A percentile compares a stretch with the other conserved stretches of the same genome.
These are phyloP conservation scores for Lepidocyrtoides sp. DNA, from an alignment of 2,888 invertebrate genomes.

Conservation along the genomic window DNA sequence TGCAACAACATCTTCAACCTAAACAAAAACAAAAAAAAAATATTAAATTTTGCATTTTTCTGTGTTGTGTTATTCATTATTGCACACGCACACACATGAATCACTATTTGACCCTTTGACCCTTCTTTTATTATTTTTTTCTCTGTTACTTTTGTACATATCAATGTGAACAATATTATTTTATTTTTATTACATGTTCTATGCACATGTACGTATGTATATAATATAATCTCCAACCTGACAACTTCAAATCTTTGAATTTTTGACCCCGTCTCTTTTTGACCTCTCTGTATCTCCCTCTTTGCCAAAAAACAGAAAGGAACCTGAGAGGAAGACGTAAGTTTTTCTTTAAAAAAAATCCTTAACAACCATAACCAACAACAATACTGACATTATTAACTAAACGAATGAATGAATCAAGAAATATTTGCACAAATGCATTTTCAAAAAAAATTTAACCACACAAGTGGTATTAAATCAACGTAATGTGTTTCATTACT, in stretches of 20 bases:
- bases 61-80: conserved; percentile 21
- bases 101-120: conserved; percentile 35
- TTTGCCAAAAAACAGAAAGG: conserved; percentile 82
- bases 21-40: conserved; percentile 30
- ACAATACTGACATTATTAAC: background rate
- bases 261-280: conserved; percentile 73
- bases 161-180: conserved; percentile 39
- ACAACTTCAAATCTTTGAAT: conserved; percentile 69
- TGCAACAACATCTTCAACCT: conserved; percentile 10
- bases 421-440: background rate
- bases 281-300: conserved; percentile 63
- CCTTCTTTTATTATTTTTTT: conserved; percentile 16
- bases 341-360: conserved; percentile 78
- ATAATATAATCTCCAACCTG: conserved; percentile 59
- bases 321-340: conserved; percentile 85
- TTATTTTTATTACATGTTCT: conserved; percentile 17
- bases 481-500: background rate
- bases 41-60: conserved; percentile 17
- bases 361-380: conserved; percentile 3
- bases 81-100: conserved; percentile 27
- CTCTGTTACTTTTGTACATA: conserved; percentile 18
- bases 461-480: conserved; percentile 6
- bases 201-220: conserved; percentile 46
- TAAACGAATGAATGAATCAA: conserved; percentile 37
- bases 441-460: too few species aligned